These are phyloP conservation scores for Lepidotrigona ventralis DNA, from an alignment of 1,140 invertebrate genomes.

Conservation along the genomic window DNA sequence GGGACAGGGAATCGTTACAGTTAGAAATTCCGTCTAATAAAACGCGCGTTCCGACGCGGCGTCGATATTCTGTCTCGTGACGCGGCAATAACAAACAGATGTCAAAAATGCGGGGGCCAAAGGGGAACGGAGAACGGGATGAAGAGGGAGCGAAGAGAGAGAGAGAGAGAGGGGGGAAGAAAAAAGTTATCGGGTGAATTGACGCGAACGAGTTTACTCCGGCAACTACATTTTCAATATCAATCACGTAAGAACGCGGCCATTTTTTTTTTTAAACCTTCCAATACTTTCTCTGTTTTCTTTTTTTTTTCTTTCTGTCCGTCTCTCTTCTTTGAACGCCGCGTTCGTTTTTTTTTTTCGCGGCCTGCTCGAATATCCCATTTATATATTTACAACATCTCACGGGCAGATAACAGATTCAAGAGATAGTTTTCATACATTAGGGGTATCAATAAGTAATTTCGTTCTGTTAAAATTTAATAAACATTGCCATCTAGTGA, in stretches of 20 bases:
- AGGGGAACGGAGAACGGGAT: no score
- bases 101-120: conserved; percentile 1
- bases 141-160: neutral
- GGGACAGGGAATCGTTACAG: conserved; percentile 53
- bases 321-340: no score
- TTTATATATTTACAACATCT: no score
- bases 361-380: neutral
- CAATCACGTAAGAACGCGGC: conserved; percentile 53
- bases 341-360: conserved; percentile 18
- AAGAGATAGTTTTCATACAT: neutral
- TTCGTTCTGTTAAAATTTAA: neutral
- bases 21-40: conserved; percentile 64
- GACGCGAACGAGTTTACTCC: conserved; percentile 55
- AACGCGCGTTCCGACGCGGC: conserved; percentile 44
- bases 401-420: no score
- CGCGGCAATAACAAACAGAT: conserved; percentile 58
- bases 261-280: conserved; percentile 13
- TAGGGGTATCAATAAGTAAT: no score
- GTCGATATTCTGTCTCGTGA: conserved; percentile 55
- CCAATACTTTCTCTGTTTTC: neutral
- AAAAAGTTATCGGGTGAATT: conserved; percentile 46
- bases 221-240: conserved; percentile 62
- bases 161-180: no score
- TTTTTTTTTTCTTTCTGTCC: no score
- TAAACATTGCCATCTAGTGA: no score